Base-by-base conservation (phyloP, 2,113 vertebrate species). In the Chitala chitala region DNA sequence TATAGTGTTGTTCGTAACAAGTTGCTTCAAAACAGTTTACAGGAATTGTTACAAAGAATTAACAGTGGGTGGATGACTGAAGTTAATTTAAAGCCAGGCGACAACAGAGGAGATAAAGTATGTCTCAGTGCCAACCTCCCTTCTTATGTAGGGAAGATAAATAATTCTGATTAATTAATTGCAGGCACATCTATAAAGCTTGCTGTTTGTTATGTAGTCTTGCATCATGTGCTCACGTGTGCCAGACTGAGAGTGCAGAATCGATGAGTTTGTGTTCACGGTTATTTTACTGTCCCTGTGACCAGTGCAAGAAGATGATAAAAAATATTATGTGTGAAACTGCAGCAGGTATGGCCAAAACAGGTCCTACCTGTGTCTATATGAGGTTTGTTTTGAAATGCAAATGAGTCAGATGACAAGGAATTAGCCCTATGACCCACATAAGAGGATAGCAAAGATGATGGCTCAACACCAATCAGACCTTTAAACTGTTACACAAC, bases 401-500 rank as follows among this genome's bases (percentile, higher is more conserved):
- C 83, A 88, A 89, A 90, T 86, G 83, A 88, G 82, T 84, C 82
- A 68, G 68, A 73, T 61, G 80, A 84, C 83, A 82, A 80, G 82
- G 80, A 79, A 85, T 87, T 87, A 85, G 83, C 86, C 87, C 85
- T n/a, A 70, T 6, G 76, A 86, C 84, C 82, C 82, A 87, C 85
- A 89, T 88, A 80, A 89, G 87, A 88, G 86, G 76, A 84, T 78
- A 86, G 80, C 81, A 85, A 84, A 82, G 82, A 80, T 83, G 86
- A 85, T 83, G 84, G 86, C 84, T 89, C 83, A 90, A 89, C 88
- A 87, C 86, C 85, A 84, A 83, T 86, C 83, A 89, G 86, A 86
- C 86, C 87, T 89, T 86, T 74, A 36, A 63, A 79, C 83, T 82
- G 81, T 87, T 87, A 85, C 83, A 87, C 85, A 82, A 83, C 84